Percentiles rank a stretch among this genome's conserved stretches.
Conservation (phyloP, 2,888 invertebrate genomes). For the Netelia melanura region DNA sequence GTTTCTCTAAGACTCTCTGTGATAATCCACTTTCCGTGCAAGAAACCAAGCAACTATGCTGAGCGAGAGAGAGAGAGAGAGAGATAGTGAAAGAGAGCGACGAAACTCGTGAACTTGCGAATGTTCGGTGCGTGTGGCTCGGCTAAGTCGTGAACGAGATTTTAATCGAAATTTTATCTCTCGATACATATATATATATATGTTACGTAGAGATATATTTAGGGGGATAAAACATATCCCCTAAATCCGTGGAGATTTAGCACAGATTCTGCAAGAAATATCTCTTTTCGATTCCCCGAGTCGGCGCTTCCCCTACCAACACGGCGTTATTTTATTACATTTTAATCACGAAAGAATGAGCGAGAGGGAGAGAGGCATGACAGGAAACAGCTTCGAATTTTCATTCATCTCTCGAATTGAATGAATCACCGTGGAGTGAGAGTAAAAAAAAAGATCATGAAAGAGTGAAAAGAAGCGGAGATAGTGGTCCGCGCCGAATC, state of each 20-base stretch:
- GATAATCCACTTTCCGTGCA: constrained; percentile 58
- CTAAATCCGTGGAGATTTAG: not conserved
- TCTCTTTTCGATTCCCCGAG: not conserved
- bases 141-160: constrained; percentile 54
- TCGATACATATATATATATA: not conserved
- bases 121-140: constrained; percentile 33
- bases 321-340: not conserved
- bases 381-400: constrained; percentile 39
- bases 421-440: constrained; percentile 67
- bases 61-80: not conserved
- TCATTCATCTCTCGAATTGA: constrained; percentile 72
- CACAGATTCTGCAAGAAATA: constrained; percentile 19
- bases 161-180: constrained; percentile 64
- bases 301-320: not conserved
- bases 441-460: constrained; percentile 18
- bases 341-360: constrained; percentile 17
- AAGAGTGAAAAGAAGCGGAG: constrained; percentile 51
- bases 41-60: constrained; percentile 25
- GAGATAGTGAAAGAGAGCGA: not conserved
- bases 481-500: constrained; percentile 64
- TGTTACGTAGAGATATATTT: too few species aligned
- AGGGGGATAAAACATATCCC: too few species aligned
- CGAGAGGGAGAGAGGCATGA: not conserved
- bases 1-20: constrained; percentile 56
- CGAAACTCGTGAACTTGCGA: constrained; percentile 52